Conservation (phyloP, 2,888 invertebrate species). For the Lycocerus yunnanus region DNA sequence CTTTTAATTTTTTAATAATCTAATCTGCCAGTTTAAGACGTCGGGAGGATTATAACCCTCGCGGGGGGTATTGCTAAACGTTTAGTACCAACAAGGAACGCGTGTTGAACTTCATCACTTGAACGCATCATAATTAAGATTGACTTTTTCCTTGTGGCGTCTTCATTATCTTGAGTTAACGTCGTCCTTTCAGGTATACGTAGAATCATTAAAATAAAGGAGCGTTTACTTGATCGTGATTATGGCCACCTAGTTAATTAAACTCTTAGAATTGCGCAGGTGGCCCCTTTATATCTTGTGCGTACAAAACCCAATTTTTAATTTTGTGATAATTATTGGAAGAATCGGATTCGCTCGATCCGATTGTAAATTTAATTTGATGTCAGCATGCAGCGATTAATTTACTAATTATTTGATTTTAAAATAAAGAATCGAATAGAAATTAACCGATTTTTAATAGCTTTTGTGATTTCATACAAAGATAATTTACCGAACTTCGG, state of each 20-base stretch:
- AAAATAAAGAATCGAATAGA: background rate
- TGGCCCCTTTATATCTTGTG: slow-evolving; percentile 14
- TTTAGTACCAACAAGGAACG: background rate
- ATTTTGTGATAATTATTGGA: background rate
- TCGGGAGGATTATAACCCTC: background rate
- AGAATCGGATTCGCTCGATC: background rate
- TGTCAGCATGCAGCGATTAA: background rate
- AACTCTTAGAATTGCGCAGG: slow-evolving; percentile 23
- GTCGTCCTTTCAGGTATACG: slow-evolving; percentile 33
- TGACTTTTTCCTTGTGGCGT: slow-evolving; percentile 10
- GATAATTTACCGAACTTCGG: slow-evolving; percentile 15
- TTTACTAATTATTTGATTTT: background rate
- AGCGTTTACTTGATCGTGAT: slow-evolving; percentile 42
- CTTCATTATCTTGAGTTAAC: slow-evolving; percentile 14
- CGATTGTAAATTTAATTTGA: background rate
- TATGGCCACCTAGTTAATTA: slow-evolving; percentile 46
- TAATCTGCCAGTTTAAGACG: background rate
- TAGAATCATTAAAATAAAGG: slow-evolving; percentile 48
- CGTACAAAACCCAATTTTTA: background rate
- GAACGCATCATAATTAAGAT: slow-evolving; percentile 8
- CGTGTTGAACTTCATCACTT: slow-evolving; percentile 8
- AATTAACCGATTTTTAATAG: slow-evolving; percentile 3
- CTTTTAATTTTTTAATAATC: background rate
- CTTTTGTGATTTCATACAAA: slow-evolving; percentile 12
- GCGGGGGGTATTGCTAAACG: background rate